Conservation (phyloP, 1,140 invertebrate species). For the Rhizoglyphus robini region DNA sequence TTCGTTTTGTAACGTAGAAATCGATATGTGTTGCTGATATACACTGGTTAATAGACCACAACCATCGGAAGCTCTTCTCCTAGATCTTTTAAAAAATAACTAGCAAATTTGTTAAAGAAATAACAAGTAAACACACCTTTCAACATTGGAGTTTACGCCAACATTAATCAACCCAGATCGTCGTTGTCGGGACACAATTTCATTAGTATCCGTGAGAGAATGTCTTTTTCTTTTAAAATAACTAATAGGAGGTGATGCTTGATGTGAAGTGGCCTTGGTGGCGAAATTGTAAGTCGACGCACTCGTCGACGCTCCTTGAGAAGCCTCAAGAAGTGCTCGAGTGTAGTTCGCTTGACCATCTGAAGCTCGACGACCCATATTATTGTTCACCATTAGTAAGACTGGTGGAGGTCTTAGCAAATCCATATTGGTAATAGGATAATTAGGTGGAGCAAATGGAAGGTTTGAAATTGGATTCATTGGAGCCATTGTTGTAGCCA, state of each 20-base stretch:
- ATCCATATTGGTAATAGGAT: slow-evolving; percentile 23
- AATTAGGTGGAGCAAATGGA: slow-evolving; percentile 19
- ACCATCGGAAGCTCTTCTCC: slow-evolving; percentile 17
- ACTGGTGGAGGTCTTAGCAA: slow-evolving; percentile 23
- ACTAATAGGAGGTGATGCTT: slow-evolving; percentile 3
- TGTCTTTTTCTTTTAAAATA: slow-evolving; percentile 19
- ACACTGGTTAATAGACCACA: not conserved
- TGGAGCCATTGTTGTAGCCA: slow-evolving; percentile 26
- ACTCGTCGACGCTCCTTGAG: not conserved
- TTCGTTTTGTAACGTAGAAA: slow-evolving; percentile 18
- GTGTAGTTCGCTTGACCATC: slow-evolving; percentile 76
- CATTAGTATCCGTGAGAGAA: slow-evolving; percentile 21
- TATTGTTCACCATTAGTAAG: slow-evolving; percentile 22
- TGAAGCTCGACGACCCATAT: slow-evolving; percentile 63
- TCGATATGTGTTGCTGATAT: slow-evolving; percentile 8
- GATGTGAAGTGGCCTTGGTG: slow-evolving; percentile 3
- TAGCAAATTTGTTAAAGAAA: not conserved
- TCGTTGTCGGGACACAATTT: slow-evolving; percentile 14
- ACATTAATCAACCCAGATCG: not conserved
- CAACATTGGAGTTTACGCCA: not conserved
- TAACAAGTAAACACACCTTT: not conserved
- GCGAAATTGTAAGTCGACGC: not conserved
- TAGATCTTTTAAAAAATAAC: not conserved
- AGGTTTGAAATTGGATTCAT: slow-evolving; percentile 28
- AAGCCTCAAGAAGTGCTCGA: not conserved